Evolutionary conservation across 1,140 invertebrate species (phyloP).

Genomic region (Xylocopa sonorina): DNA sequence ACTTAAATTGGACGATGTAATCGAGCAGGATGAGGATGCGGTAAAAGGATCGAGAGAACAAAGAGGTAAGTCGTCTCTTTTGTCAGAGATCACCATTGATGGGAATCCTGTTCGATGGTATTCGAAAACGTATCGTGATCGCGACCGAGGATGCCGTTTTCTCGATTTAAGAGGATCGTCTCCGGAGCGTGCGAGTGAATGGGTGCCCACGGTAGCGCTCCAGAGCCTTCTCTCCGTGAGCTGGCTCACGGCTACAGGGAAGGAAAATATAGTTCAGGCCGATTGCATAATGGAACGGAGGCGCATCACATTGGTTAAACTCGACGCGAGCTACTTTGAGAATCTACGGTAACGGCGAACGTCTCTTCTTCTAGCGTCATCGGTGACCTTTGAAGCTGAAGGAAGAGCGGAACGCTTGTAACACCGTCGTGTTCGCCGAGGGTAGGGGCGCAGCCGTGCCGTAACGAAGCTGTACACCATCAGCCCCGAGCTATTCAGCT

Average conservation of each 20-base stretch:
- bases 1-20: not conserved
- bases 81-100: not conserved
- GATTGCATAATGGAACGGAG: conserved; percentile 60
- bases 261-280: conserved; percentile 66
- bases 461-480: not conserved
- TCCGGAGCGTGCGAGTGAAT: conserved; percentile 53
- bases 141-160: conserved; percentile 33
- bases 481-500: conserved; percentile 18
- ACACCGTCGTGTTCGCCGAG: not conserved
- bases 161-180: conserved; percentile 41
- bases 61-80: conserved; percentile 1
- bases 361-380: conserved; percentile 39
- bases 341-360: conserved; percentile 27
- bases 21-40: not conserved
- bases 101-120: conserved; percentile 6
- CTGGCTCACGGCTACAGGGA: conserved; percentile 5
- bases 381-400: conserved; percentile 54
- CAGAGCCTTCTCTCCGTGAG: conserved; percentile 34
- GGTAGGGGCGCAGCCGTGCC: conserved; percentile 38
- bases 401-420: not conserved
- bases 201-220: conserved; percentile 57
- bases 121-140: conserved; percentile 48
- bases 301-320: conserved; percentile 45
- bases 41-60: conserved; percentile 5
- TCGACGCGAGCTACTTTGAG: conserved; percentile 40